Conservation (phyloP, 2,113 vertebrate genomes). For the Sapajus apella region DNA sequence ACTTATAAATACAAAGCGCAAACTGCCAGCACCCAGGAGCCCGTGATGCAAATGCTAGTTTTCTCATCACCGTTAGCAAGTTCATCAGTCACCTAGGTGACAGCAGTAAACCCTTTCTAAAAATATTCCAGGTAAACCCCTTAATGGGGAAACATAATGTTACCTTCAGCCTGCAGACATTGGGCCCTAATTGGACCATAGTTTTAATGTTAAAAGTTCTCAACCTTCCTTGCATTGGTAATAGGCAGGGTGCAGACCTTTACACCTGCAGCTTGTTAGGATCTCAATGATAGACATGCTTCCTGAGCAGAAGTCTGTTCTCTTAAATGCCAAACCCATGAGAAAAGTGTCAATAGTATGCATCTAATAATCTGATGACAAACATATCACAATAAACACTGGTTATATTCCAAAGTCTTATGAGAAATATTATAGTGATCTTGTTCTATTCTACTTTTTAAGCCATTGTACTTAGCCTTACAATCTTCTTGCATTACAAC, state of each 20-base stretch:
- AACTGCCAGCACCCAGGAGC: neutral
- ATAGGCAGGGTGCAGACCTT: neutral
- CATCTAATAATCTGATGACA: neutral
- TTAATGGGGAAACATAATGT: neutral
- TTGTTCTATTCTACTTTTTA: neutral
- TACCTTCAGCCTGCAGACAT: neutral
- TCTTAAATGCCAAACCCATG: neutral
- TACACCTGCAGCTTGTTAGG: neutral
- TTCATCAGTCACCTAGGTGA: neutral
- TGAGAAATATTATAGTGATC: neutral
- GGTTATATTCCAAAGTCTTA: neutral
- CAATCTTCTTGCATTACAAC: neutral
- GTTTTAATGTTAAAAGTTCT: neutral
- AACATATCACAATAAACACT: neutral
- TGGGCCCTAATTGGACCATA: neutral
- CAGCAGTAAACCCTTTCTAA: neutral
- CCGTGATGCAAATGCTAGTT: neutral
- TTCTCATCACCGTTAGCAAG: neutral
- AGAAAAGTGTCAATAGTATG: neutral
- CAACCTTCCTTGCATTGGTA: neutral
- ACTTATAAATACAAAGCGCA: neutral
- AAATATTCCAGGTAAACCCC: neutral
- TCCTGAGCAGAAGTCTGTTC: neutral
- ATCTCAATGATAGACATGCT: neutral
- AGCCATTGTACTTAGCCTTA: neutral